These are phyloP conservation scores for Tenodera sinensis DNA, from an alignment of 2,888 invertebrate species.

Conservation along the genomic window DNA sequence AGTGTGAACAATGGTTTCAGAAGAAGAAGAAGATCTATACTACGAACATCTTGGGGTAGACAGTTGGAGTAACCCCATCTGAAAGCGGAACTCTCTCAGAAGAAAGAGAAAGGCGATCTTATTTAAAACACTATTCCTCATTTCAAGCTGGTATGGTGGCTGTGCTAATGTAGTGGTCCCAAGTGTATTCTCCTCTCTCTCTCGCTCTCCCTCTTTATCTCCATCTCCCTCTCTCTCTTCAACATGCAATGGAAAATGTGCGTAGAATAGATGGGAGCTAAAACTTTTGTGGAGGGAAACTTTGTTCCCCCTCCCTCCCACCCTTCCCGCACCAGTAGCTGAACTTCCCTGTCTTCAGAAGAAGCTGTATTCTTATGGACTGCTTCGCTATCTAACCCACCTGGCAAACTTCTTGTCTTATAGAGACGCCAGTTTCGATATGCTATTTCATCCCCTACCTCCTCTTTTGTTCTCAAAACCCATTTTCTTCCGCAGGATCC, in stretches of 20 bases:
- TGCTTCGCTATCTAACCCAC: background rate
- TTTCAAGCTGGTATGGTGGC: constrained; percentile 14
- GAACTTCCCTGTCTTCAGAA: background rate
- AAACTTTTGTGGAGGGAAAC: background rate
- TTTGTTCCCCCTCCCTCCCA: background rate
- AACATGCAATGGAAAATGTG: background rate
- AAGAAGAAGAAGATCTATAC: background rate
- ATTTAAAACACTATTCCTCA: constrained; percentile 24
- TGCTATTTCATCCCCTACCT: background rate
- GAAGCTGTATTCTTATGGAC: background rate
- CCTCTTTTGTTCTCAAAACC: background rate
- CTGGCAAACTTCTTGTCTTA: background rate
- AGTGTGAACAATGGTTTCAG: background rate
- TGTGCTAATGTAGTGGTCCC: constrained; percentile 24
- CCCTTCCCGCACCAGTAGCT: background rate
- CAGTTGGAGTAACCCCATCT: background rate
- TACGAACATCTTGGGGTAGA: background rate
- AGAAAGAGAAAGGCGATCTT: background rate
- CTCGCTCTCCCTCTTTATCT: background rate
- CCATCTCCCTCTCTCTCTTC: background rate
- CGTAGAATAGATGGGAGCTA: background rate
- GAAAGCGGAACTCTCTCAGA: background rate
- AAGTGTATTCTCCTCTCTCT: background rate
- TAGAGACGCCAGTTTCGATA: background rate
- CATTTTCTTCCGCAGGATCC: background rate